Evolutionary conservation across 1,140 invertebrate genomes (phyloP).

Genomic region (Platorchestia sp.): DNA sequence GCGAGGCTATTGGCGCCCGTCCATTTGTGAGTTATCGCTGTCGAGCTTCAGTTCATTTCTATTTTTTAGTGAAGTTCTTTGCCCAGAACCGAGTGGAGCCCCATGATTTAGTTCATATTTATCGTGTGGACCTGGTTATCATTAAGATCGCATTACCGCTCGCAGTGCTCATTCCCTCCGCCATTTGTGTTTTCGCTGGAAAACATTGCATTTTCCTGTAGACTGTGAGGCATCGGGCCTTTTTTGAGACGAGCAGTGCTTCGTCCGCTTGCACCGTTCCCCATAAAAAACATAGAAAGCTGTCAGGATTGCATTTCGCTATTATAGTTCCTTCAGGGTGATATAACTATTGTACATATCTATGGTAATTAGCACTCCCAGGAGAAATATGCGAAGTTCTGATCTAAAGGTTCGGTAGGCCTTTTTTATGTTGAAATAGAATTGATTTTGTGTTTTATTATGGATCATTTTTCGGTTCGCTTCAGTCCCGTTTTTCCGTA

Average conservation of each 20-base stretch:
- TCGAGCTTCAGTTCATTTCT: not conserved
- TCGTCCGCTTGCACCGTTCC: not conserved
- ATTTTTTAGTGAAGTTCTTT: not conserved
- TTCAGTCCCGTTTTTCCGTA: too few species aligned
- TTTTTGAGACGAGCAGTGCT: not conserved
- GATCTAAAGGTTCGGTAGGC: too few species aligned
- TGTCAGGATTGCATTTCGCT: too few species aligned
- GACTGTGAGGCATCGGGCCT: too few species aligned
- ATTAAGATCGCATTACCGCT: not conserved
- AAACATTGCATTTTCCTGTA: not conserved
- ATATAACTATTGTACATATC: too few species aligned
- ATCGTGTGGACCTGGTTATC: not conserved
- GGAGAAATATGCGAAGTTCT: too few species aligned
- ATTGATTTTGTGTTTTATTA: too few species aligned
- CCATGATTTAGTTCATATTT: slow-evolving; percentile 10
- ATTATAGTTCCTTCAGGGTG: too few species aligned
- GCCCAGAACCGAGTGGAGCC: not conserved
- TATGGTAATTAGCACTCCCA: too few species aligned
- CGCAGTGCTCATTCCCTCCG: not conserved
- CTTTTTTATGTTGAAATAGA: too few species aligned
- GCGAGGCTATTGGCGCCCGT: not conserved
- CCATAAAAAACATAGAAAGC: too few species aligned
- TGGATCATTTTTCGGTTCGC: too few species aligned
- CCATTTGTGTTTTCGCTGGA: not conserved
- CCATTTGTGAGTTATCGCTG: slow-evolving; percentile 6